A percentile compares a stretch with the other conserved stretches of the same genome.
Conservation (phyloP, 2,797 vertebrate genomes). For the Megaceryle alcyon region DNA sequence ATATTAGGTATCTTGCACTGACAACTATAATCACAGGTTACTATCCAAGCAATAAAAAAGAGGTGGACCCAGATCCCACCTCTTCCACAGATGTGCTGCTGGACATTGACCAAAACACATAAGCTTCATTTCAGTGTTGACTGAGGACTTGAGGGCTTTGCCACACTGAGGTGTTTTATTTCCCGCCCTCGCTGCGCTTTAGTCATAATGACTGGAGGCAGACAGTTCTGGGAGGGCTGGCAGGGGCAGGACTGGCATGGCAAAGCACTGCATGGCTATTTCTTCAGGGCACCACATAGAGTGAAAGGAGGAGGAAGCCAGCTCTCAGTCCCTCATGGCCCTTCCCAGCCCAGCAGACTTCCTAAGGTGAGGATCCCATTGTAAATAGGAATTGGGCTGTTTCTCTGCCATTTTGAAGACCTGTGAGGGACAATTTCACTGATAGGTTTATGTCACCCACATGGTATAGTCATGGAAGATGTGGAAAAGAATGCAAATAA, state of each 20-base stretch:
- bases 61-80: background rate
- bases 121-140: background rate
- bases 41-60: background rate
- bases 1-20: conserved; percentile 25
- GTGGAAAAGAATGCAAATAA: background rate
- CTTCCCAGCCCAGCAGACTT: background rate
- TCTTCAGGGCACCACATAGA: background rate
- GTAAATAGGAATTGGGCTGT: background rate
- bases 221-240: background rate
- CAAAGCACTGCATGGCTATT: background rate
- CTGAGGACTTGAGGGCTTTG: background rate
- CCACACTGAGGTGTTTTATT: background rate
- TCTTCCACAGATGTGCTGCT: conserved; percentile 18
- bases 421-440: background rate
- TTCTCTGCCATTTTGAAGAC: background rate
- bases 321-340: background rate
- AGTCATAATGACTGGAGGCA: background rate
- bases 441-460: accelerated
- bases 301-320: background rate
- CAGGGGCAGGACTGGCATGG: background rate
- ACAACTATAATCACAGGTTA: conserved; percentile 33
- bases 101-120: conserved; percentile 7
- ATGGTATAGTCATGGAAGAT: background rate
- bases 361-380: background rate
- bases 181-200: background rate